phyloP scores from a whole-genome alignment of 2,888 invertebrate species.

The Melanargia galathea region DNA sequence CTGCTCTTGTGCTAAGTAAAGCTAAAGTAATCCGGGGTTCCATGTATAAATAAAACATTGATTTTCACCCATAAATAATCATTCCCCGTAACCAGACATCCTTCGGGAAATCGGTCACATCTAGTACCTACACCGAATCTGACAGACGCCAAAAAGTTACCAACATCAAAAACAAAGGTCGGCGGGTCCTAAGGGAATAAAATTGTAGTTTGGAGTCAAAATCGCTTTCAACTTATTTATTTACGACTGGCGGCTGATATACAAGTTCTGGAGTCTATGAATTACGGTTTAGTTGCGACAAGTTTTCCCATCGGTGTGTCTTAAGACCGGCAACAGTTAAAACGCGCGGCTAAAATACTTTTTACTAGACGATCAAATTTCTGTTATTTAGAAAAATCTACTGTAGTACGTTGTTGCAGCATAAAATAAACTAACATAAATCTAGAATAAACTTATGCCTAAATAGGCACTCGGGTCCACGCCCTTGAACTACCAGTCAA shows the following conservation, averaged over 20 bases:
- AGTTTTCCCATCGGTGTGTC: conserved; percentile 4
- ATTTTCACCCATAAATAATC: too few species aligned
- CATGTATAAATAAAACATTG: too few species aligned
- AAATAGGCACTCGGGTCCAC: too few species aligned
- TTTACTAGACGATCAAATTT: too few species aligned
- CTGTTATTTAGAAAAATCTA: too few species aligned
- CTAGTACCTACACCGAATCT: background rate
- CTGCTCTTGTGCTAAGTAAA: too few species aligned
- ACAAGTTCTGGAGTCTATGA: conserved; percentile 41
- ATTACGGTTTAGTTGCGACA: conserved; percentile 39
- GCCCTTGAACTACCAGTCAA: too few species aligned
- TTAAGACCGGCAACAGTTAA: background rate
- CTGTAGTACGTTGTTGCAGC: background rate
- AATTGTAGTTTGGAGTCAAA: conserved; percentile 22
- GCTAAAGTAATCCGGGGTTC: too few species aligned
- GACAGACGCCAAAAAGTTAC: conserved; percentile 10
- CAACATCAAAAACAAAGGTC: conserved; percentile 10
- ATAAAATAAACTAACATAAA: too few species aligned
- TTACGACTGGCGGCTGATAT: conserved; percentile 47
- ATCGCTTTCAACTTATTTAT: conserved; percentile 26
- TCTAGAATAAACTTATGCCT: too few species aligned
- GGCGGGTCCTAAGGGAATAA: conserved; percentile 8
- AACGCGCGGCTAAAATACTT: conserved; percentile 6
- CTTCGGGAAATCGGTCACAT: conserved; percentile 2
- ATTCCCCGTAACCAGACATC: too few species aligned